Conservation (phyloP, 37 sponge, comb jelly and placozoan species). For the Hormiphora californensis region DNA sequence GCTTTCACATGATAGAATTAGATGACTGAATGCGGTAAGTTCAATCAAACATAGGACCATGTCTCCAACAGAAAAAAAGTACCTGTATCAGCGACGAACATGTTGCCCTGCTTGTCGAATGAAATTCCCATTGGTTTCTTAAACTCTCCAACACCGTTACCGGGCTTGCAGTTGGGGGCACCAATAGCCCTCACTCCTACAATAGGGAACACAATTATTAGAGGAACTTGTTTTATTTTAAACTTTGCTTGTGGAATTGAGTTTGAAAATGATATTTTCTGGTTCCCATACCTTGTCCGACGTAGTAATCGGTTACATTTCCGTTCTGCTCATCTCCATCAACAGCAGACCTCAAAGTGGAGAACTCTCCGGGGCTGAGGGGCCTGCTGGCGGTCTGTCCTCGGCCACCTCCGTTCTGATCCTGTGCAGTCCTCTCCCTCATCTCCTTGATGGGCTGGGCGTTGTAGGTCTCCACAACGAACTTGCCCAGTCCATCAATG, state of each 20-base stretch:
- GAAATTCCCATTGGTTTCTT: constrained; percentile 52
- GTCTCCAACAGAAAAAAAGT: too few species aligned
- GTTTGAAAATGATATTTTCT: not conserved
- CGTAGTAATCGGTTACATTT: constrained; percentile 49
- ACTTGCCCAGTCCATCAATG: constrained; percentile 52
- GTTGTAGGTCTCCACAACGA: constrained; percentile 53
- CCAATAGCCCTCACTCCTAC: constrained; percentile 49
- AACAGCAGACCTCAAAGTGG: constrained; percentile 44
- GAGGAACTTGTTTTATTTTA: not conserved
- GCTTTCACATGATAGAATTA: too few species aligned
- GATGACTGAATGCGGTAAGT: too few species aligned
- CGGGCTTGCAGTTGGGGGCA: constrained; percentile 35
- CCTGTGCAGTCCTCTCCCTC: constrained; percentile 44
- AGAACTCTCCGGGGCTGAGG: constrained; percentile 3
- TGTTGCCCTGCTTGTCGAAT: constrained; percentile 53
- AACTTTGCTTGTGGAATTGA: too few species aligned
- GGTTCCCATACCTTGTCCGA: constrained; percentile 31
- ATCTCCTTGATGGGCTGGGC: constrained; percentile 53
- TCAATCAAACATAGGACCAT: too few species aligned
- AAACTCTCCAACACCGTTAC: constrained; percentile 26
- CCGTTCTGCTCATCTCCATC: constrained; percentile 43
- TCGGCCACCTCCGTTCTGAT: not conserved
- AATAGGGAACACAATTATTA: not conserved
- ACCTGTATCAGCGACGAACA: constrained; percentile 47
- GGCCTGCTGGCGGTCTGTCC: not conserved